Evolutionary conservation across 2,113 vertebrate species (phyloP).

Genomic region (Pygoscelis adeliae): DNA sequence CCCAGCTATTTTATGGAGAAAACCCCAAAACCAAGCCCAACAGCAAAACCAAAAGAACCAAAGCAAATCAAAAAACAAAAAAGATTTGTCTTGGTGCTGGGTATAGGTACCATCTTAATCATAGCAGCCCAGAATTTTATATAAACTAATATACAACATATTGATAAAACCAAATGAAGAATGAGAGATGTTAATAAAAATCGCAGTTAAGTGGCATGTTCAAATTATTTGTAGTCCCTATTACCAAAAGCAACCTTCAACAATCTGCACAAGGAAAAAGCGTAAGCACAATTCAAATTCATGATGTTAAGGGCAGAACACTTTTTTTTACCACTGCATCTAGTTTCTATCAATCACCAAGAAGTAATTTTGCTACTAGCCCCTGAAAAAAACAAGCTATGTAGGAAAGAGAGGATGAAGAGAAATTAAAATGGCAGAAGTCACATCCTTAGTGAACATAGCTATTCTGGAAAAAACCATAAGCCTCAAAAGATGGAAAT

Average conservation of each 20-base stretch:
- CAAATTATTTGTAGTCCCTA: neutral
- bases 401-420: neutral
- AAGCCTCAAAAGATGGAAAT: neutral
- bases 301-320: neutral
- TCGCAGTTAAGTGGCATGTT: neutral
- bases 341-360: neutral
- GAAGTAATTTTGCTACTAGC: neutral
- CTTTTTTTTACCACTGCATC: neutral
- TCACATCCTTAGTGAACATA: neutral
- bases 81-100: neutral
- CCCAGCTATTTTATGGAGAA: neutral
- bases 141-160: neutral
- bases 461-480: neutral
- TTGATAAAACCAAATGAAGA: neutral
- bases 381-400: neutral
- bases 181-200: neutral
- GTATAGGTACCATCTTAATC: neutral
- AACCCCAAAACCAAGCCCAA: neutral
- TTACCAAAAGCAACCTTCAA: neutral
- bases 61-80: neutral
- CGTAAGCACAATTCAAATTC: neutral
- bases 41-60: neutral
- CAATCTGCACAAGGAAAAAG: neutral
- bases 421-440: neutral
- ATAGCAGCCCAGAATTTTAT: neutral